These are phyloP conservation scores for Lypha dubia DNA, from an alignment of 2,888 invertebrate genomes.

Conservation along the genomic window DNA sequence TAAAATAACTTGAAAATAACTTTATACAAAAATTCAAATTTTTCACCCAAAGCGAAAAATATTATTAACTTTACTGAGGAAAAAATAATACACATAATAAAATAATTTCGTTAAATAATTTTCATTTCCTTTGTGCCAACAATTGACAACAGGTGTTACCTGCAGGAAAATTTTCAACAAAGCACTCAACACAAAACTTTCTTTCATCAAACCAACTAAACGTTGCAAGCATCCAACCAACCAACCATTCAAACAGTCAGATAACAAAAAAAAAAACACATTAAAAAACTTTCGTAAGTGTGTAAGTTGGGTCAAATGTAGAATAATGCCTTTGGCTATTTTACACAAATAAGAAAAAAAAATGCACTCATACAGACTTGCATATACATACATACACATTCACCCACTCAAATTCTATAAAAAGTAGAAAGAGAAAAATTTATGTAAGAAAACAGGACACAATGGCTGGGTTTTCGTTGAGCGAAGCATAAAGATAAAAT, in stretches of 20 bases:
- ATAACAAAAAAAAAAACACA: not conserved
- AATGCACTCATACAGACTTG: not conserved
- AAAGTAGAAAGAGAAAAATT: constrained; percentile 4
- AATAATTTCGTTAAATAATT: constrained; percentile 64
- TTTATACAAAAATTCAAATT: not conserved
- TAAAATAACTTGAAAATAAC: constrained; percentile 33
- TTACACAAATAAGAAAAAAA: constrained; percentile 14
- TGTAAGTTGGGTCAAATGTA: constrained; percentile 70
- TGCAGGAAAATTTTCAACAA: constrained; percentile 68
- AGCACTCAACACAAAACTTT: constrained; percentile 64
- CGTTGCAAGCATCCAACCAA: constrained; percentile 40
- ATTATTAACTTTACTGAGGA: not conserved
- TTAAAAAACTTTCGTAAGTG: constrained; percentile 41
- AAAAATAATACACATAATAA: not conserved
- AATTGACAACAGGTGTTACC: constrained; percentile 71
- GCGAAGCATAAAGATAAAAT: constrained; percentile 29
- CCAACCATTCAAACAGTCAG: constrained; percentile 35
- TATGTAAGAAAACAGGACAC: constrained; percentile 21
- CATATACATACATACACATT: not conserved
- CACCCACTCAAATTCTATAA: not conserved
- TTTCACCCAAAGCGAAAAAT: constrained; percentile 1
- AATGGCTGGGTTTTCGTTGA: constrained; percentile 19
- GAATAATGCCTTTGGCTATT: constrained; percentile 62
- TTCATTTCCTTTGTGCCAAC: constrained; percentile 65
- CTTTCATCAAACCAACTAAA: constrained; percentile 58